Evolutionary conservation across 2,888 invertebrate species (phyloP), one percentile per base, ranked within the genome.

Genomic region (Nephrotoma appendiculata): DNA sequence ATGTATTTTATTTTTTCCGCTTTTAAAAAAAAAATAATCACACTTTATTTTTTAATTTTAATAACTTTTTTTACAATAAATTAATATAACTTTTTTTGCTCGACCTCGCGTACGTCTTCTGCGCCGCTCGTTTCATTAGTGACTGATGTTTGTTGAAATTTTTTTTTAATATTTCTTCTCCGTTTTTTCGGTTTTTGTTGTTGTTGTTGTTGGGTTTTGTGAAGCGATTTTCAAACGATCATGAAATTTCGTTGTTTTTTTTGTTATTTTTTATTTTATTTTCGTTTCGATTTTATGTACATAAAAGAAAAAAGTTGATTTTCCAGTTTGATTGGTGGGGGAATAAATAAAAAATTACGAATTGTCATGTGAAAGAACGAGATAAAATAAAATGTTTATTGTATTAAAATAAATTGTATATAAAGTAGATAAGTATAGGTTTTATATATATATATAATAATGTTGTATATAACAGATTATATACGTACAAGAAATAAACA

Each of bases 81-180:
- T 11, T 84, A 42, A 15, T 84, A n/a, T 42, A 41, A 44, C 15
- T 44, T 7, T 85, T 45, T 85, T 19, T 85, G 85, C 86, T 86
- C 86, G 86, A 52, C 86, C 52, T 57, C 86, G 86, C 86, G 86
- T 86, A 57, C 86, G 86, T 86, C 44, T 52, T 31, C n/a, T 57
- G 19, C 86, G 86, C 57, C 86, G 86, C 86, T 86, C 86, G 86
- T 86, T 86, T 86, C 44, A 42, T n/a, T 86, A 86, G 57, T 86
- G 86, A 86, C 44, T 86, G 45, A 31, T 42, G 71, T 19, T 71
- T 71, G 31, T 19, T 71, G 19, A 45, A 85, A 44, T 85, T 85
- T 44, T 85, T 85, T 85, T 85, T 19, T 44, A 85, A 45, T 85
- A 71, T 71, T 43, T 84, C 84, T 84, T 84, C 84, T 84, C 84